These are phyloP conservation scores for Syrista parreyssii DNA, from an alignment of 2,888 invertebrate genomes.

Conservation along the genomic window DNA sequence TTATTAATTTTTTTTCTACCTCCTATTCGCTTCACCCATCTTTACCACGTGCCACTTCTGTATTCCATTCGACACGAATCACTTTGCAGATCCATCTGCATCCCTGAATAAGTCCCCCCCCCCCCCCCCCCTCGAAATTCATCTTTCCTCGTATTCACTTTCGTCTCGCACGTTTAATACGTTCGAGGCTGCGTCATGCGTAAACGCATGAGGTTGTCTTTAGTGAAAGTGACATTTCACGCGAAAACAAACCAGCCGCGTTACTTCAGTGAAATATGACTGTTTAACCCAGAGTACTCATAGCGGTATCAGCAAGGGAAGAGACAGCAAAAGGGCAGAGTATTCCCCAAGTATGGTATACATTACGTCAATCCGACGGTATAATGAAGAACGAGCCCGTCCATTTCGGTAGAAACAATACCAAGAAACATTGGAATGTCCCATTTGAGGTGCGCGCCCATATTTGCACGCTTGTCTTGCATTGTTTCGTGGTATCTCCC, in stretches of 20 bases:
- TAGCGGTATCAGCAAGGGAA: neutral
- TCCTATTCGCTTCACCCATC: no score
- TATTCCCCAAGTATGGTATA: neutral
- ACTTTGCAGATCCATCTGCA: neutral
- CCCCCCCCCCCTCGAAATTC: neutral
- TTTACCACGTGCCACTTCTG: neutral
- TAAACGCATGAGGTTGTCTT: neutral
- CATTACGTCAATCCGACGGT: neutral
- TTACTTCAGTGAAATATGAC: neutral
- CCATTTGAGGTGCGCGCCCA: slow-evolving; percentile 64
- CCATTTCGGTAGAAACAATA: slow-evolving; percentile 54
- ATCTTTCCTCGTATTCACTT: neutral
- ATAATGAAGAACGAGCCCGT: neutral
- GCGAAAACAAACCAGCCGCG: neutral
- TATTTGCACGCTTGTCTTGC: slow-evolving; percentile 61
- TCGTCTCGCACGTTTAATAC: neutral
- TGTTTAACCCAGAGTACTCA: neutral
- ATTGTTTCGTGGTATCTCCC: slow-evolving; percentile 62
- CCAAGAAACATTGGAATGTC: slow-evolving; percentile 63
- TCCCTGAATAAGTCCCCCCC: neutral
- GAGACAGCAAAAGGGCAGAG: neutral
- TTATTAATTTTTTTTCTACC: no score
- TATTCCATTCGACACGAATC: neutral
- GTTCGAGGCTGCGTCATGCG: no score
- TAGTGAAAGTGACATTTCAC: neutral